phyloP scores from a whole-genome alignment of 1,140 invertebrate species.

The Neodiprion virginianus region DNA sequence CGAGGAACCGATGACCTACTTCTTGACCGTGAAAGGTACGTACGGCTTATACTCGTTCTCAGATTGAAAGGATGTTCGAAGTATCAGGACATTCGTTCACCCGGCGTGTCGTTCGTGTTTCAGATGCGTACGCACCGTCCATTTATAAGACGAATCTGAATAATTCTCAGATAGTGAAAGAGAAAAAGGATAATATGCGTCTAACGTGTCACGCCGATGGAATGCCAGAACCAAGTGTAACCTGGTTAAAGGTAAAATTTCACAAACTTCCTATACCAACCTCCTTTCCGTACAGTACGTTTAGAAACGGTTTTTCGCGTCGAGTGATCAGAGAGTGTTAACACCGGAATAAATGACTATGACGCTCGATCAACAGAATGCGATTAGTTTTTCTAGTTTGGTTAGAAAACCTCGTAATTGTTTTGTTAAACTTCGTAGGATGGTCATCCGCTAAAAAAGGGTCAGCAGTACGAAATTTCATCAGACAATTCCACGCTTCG shows the following conservation, averaged over 20 bases:
- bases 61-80: conserved; percentile 9
- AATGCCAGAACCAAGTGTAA: conserved; percentile 47
- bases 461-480: conserved; percentile 42
- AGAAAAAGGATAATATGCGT: conserved; percentile 12
- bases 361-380: conserved; percentile 23
- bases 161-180: no score
- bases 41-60: conserved; percentile 15
- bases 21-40: conserved; percentile 40
- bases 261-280: background rate
- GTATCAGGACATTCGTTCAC: conserved; percentile 19
- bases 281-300: conserved; percentile 12
- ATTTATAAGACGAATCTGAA: conserved; percentile 9
- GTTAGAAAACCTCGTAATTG: conserved; percentile 19
- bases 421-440: conserved; percentile 36
- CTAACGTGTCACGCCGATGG: conserved; percentile 47
- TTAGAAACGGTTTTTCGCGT: conserved; percentile 12
- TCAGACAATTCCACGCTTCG: conserved; percentile 47
- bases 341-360: background rate
- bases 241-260: conserved; percentile 53
- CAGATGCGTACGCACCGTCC: conserved; percentile 42
- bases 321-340: conserved; percentile 18
- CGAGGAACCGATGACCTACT: conserved; percentile 28
- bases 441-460: conserved; percentile 28
- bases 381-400: conserved; percentile 12
- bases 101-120: conserved; percentile 15